Conservation (phyloP, 2,113 vertebrate genomes). For the Micronycteris hirsuta region DNA sequence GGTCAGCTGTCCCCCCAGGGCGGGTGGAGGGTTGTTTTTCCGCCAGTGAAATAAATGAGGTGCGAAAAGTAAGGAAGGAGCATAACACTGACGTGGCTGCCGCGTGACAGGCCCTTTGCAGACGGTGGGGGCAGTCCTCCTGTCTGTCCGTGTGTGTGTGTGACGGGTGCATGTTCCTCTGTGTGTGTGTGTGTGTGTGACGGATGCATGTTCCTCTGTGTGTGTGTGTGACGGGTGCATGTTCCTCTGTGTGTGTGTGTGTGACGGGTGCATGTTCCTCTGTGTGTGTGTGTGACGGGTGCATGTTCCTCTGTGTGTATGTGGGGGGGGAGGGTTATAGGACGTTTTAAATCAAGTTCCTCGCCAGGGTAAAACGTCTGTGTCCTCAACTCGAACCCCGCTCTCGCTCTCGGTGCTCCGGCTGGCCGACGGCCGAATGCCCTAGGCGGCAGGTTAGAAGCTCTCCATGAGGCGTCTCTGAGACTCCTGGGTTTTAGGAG, state of each 20-base stretch:
- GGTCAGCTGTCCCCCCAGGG: neutral
- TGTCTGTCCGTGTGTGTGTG: too few relatives aligned
- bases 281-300: neutral
- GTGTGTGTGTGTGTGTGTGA: neutral
- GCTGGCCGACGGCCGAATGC: too few relatives aligned
- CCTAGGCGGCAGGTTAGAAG: neutral
- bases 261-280: too few relatives aligned
- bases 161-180: neutral
- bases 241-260: too few relatives aligned
- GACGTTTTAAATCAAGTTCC: neutral
- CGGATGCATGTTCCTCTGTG: too few relatives aligned
- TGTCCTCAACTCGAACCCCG: too few relatives aligned
- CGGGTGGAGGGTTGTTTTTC: neutral
- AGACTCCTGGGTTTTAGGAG: neutral
- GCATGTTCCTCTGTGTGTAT: neutral
- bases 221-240: too few relatives aligned
- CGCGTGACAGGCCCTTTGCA: accelerated
- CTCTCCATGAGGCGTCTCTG: neutral
- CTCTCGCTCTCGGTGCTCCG: too few relatives aligned
- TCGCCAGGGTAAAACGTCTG: too few relatives aligned
- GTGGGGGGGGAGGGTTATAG: too few relatives aligned
- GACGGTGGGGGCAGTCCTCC: too few relatives aligned
- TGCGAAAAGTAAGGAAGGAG: too few relatives aligned
- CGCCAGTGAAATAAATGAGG: neutral
- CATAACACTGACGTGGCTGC: accelerated